Evolutionary conservation across 2,888 invertebrate genomes (phyloP), one percentile per base, ranked within the genome.

Genomic region (Linnaemya tessellans): DNA sequence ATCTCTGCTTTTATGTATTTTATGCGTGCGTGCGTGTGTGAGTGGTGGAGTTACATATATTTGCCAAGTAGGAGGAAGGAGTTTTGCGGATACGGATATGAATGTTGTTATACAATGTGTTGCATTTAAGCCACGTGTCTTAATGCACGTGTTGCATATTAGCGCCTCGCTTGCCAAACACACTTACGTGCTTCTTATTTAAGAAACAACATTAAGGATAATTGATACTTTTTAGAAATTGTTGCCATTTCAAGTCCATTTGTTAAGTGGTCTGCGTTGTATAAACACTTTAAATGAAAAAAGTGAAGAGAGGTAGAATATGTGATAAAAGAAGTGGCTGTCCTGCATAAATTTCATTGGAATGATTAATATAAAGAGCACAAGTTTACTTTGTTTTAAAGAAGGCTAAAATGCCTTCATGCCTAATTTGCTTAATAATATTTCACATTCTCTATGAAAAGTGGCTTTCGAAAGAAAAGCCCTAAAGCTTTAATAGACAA

Each of bases 71-170:
- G 1, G 56, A 22, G 60, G 10, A 43, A 54, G 54, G 10, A n/a
- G 74, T 51, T 51, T 35, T 54, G 18, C 49, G 67, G 60, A 60
- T 60, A 51, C 60, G 80, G 73, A 67, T 67, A 68, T 74, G 67
- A 80, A 74, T 71, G 51, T 41, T 74, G 70, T 54, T 71, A 46
- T 60, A 80, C 71, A 84, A 67, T 78, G 54, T 80, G 71, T 73
- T 84, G 74, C 64, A 73, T 68, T 64, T 64, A 62, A 9, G 51
- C 22, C 87, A 87, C 87, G 87, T 87, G 87, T 78, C 87, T 84
- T 46, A 71, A 75, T 84, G 86, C 87, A 87, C 85, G 87, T 83
- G 87, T 68, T 80, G 85, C 83, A 85, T 80, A 87, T 87, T 87
- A 87, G 75, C 58, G 78, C 58, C 54, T 64, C 30, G 30, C 41